Conservation (phyloP, 2,888 invertebrate species). For the Lasioglossum villosulum region DNA sequence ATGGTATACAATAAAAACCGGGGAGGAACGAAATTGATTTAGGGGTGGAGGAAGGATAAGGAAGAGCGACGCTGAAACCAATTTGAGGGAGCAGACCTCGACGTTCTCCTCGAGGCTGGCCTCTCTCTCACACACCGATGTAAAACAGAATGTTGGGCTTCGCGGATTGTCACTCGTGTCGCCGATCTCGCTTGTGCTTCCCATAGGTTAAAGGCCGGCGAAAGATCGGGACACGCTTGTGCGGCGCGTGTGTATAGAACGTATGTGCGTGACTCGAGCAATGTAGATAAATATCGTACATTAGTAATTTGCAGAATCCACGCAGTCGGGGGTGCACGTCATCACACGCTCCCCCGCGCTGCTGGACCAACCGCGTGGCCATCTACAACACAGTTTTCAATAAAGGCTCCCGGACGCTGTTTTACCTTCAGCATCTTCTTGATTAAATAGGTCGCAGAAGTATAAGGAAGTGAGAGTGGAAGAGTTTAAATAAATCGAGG, state of each 20-base stretch:
- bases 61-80: slow-evolving; percentile 32
- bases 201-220: slow-evolving; percentile 48
- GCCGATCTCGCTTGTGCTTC: slow-evolving; percentile 37
- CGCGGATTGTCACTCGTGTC: slow-evolving; percentile 45
- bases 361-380: slow-evolving; percentile 27
- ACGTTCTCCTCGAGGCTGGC: slow-evolving; percentile 6
- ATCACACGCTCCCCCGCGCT: slow-evolving; percentile 10
- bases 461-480: slow-evolving; percentile 56
- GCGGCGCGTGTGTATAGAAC: slow-evolving; percentile 66
- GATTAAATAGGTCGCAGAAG: slow-evolving; percentile 57
- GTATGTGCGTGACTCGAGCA: slow-evolving; percentile 68
- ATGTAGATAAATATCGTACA: slow-evolving; percentile 72
- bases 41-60: background rate
- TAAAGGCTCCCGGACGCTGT: slow-evolving; percentile 48
- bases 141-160: slow-evolving; percentile 27
- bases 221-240: slow-evolving; percentile 54
- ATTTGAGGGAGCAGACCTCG: slow-evolving; percentile 35
- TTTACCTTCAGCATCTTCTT: slow-evolving; percentile 59
- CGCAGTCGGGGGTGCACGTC: slow-evolving; percentile 21
- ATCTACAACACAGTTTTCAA: slow-evolving; percentile 45
- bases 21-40: slow-evolving; percentile 34
- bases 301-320: slow-evolving; percentile 64
- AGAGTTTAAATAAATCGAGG: slow-evolving; percentile 69
- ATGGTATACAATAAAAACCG: slow-evolving; percentile 23
- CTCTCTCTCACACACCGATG: slow-evolving; percentile 5